phyloP scores from a whole-genome alignment of 2,797 vertebrate genomes.

The Sandelia bainsii region DNA sequence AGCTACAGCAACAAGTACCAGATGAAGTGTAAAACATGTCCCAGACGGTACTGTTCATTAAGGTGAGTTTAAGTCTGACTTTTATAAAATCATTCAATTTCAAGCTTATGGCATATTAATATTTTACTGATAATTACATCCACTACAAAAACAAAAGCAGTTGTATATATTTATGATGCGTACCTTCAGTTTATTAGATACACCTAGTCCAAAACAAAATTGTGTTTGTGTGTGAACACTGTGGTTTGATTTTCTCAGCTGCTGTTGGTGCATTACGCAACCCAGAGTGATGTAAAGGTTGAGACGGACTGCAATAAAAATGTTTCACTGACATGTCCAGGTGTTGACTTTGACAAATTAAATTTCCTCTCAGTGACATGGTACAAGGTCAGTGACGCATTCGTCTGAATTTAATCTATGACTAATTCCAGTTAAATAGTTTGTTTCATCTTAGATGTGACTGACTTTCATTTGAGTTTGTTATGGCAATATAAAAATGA shows the following conservation, averaged over 20 bases:
- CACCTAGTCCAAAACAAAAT: not conserved
- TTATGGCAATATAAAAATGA: not conserved
- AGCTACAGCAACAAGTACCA: not conserved
- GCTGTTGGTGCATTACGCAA: slow-evolving; percentile 45
- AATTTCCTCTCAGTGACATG: slow-evolving; percentile 69
- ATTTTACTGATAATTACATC: not conserved
- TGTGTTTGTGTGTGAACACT: not conserved
- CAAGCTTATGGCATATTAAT: not conserved
- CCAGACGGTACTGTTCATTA: slow-evolving; percentile 29
- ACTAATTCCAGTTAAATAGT: not conserved
- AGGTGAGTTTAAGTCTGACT: slow-evolving; percentile 53
- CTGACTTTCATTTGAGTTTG: not conserved
- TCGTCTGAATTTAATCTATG: not conserved
- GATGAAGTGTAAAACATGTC: slow-evolving; percentile 45
- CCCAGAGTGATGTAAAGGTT: not conserved
- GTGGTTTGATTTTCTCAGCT: slow-evolving; percentile 47
- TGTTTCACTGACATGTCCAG: slow-evolving; percentile 63
- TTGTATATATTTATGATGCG: not conserved
- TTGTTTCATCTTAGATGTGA: not conserved
- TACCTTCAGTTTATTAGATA: not conserved
- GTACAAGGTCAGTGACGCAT: slow-evolving; percentile 77
- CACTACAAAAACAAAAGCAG: not conserved
- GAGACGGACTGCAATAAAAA: slow-evolving; percentile 41
- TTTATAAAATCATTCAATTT: not conserved
- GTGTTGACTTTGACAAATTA: not conserved